Evolutionary conservation across 2,113 vertebrate genomes (phyloP).

Genomic region (Erythrolamprus reginae): DNA sequence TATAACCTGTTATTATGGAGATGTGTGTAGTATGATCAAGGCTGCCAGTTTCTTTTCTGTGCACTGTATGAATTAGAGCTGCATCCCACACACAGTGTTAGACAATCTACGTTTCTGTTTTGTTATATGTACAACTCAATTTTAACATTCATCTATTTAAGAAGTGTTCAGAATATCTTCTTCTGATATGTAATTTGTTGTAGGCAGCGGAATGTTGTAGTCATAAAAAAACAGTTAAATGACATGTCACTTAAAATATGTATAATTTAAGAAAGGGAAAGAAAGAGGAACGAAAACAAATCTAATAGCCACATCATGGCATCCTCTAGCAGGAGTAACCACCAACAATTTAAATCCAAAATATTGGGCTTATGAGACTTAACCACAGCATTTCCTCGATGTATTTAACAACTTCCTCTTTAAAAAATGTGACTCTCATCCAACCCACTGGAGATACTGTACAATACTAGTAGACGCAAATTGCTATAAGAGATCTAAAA

Average conservation of each 20-base stretch:
- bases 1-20: slow-evolving; percentile 78
- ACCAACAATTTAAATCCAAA: slow-evolving; percentile 56
- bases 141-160: slow-evolving; percentile 61
- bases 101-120: slow-evolving; percentile 73
- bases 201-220: slow-evolving; percentile 57
- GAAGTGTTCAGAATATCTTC: slow-evolving; percentile 61
- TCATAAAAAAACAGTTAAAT: slow-evolving; percentile 59
- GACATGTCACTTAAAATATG: slow-evolving; percentile 45
- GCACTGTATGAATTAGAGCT: slow-evolving; percentile 67
- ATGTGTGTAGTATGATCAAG: slow-evolving; percentile 68
- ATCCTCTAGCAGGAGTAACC: slow-evolving; percentile 52
- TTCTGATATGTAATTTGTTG: slow-evolving; percentile 58
- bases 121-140: slow-evolving; percentile 67
- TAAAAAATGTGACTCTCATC: slow-evolving; percentile 37
- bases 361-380: slow-evolving; percentile 54
- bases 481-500: not conserved
- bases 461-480: slow-evolving; percentile 31
- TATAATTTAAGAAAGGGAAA: slow-evolving; percentile 59
- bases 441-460: slow-evolving; percentile 41
- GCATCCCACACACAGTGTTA: slow-evolving; percentile 76
- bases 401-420: slow-evolving; percentile 44
- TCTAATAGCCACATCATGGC: slow-evolving; percentile 48
- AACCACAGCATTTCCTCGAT: slow-evolving; percentile 57
- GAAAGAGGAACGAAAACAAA: slow-evolving; percentile 42
- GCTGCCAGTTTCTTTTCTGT: slow-evolving; percentile 68